A percentile compares a stretch with the other conserved stretches of the same genome.
These are phyloP conservation scores for Tanytarsus gracilentus DNA, from an alignment of 2,888 invertebrate genomes.

Conservation along the genomic window DNA sequence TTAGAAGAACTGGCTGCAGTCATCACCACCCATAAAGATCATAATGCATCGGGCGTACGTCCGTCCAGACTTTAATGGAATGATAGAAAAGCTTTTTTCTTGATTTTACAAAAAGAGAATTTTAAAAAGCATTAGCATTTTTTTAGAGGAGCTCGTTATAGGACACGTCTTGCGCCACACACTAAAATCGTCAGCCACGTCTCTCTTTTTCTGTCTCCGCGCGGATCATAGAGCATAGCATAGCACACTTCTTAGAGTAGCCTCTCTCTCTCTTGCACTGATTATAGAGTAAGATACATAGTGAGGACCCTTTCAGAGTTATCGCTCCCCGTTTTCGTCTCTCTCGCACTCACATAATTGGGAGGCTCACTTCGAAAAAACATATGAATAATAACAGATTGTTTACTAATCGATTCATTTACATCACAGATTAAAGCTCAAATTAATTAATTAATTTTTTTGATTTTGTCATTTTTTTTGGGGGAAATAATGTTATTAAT, in stretches of 20 bases:
- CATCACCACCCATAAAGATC: no score
- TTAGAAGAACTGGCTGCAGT: no score
- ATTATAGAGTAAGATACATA: not conserved
- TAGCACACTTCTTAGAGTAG: not conserved
- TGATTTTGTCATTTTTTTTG: not conserved
- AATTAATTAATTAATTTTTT: not conserved
- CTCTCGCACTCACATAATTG: slow-evolving; percentile 15
- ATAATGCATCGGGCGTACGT: no score
- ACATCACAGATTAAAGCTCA: not conserved
- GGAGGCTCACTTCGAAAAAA: slow-evolving; percentile 43
- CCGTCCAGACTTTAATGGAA: no score
- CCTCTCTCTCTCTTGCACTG: slow-evolving; percentile 7
- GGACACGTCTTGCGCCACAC: no score
- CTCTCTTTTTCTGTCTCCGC: not conserved
- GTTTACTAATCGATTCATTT: slow-evolving; percentile 19
- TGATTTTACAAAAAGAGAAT: no score
- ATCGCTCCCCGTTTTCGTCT: slow-evolving; percentile 8
- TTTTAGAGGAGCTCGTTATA: no score
- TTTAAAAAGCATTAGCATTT: no score
- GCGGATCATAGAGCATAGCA: not conserved
- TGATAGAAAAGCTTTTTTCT: no score
- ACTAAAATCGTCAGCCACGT: not conserved
- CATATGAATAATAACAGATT: slow-evolving; percentile 33
- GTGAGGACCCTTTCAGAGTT: slow-evolving; percentile 18
- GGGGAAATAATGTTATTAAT: not conserved